phyloP scores from a whole-genome alignment of 2,113 vertebrate species.

The Verasper variegatus region DNA sequence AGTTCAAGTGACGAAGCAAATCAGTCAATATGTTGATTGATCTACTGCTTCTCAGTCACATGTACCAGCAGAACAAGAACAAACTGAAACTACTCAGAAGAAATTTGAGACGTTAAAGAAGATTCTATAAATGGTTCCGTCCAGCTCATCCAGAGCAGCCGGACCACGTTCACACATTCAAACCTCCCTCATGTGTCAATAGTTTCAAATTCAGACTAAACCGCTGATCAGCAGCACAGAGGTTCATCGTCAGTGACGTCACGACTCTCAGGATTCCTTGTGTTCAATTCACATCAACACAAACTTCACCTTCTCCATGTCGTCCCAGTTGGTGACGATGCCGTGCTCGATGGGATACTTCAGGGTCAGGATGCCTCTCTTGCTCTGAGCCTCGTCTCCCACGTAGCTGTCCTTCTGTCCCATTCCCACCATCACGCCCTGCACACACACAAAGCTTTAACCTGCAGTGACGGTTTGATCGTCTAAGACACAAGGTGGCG shows the following conservation, averaged over 20 bases:
- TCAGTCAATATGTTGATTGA: too few species aligned
- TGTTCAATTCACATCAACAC: too few species aligned
- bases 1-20: too few species aligned
- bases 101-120: too few species aligned
- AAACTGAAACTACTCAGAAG: too few species aligned
- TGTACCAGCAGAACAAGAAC: too few species aligned
- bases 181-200: background rate
- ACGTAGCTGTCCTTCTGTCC: constrained; percentile 97
- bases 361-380: constrained; percentile 86
- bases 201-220: background rate
- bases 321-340: constrained; percentile 98
- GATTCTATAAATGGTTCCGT: too few species aligned
- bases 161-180: too few species aligned
- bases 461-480: background rate
- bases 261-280: too few species aligned
- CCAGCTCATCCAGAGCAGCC: too few species aligned
- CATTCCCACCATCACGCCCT: constrained; percentile 99
- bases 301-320: constrained; percentile 91
- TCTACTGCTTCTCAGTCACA: too few species aligned
- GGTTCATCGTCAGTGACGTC: background rate
- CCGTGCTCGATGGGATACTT: constrained; percentile 97
- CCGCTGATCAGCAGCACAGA: too few species aligned
- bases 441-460: background rate
- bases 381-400: constrained; percentile 97
- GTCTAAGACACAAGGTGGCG: rapidly evolving